Conservation (phyloP, 2,888 invertebrate species). For the Pachycephus smyrnensis region DNA sequence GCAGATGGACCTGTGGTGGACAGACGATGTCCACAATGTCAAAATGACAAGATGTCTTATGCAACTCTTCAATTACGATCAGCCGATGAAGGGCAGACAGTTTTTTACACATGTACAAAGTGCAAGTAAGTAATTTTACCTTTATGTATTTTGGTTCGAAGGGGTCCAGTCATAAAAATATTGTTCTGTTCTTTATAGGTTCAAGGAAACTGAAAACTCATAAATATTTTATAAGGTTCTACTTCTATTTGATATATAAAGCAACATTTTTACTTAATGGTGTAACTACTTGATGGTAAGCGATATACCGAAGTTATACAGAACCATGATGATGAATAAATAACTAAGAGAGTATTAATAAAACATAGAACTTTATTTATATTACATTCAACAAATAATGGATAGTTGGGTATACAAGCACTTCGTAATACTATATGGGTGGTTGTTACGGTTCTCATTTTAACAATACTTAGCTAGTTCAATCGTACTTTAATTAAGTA, state of each 20-base stretch:
- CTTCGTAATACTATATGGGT: conserved; percentile 29
- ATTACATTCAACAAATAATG: conserved; percentile 60
- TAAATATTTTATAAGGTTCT: conserved; percentile 52
- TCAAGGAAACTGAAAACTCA: conserved; percentile 81
- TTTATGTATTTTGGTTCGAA: not conserved
- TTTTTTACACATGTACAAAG: conserved; percentile 95
- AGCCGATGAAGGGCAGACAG: conserved; percentile 99
- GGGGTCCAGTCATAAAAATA: not conserved
- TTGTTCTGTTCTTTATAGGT: conserved; percentile 63
- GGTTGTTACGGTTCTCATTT: conserved; percentile 34
- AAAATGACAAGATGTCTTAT: conserved; percentile 93
- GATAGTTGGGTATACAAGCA: conserved; percentile 51
- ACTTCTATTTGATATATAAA: not conserved
- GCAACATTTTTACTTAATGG: too few species aligned
- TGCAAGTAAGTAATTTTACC: conserved; percentile 79
- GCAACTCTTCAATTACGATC: conserved; percentile 94
- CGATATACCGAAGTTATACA: too few species aligned
- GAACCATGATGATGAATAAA: too few species aligned
- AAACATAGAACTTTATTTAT: conserved; percentile 62
- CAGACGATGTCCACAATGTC: conserved; percentile 87
- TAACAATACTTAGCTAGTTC: conserved; percentile 39
- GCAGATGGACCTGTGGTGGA: conserved; percentile 86
- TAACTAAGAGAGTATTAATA: conserved; percentile 38
- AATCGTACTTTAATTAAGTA: conserved; percentile 41
- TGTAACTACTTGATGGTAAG: too few species aligned